Evolutionary conservation across 2,888 invertebrate species (phyloP), one percentile per base, ranked within the genome.

Genomic region (Heliconius ethilla): DNA sequence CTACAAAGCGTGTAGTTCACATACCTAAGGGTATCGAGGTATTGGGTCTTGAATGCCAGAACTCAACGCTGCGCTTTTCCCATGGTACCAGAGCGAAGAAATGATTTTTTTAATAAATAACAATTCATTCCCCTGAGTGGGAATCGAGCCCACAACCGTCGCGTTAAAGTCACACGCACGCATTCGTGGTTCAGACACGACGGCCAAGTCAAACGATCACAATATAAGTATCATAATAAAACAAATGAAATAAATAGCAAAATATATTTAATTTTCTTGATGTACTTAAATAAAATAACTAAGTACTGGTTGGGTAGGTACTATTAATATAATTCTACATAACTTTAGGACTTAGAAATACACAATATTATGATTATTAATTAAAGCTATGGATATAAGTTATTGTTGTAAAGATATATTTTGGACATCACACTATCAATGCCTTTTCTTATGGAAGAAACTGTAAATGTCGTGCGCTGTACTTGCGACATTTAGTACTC

Each of bases 401-500:
- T 29, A 15, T 65, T 18, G 2, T 33, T 40, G 18, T 7, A 70
- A 27, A 70, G 18, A 70, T 25, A 13, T 70, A 9, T 25, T 45
- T 40, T 15, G 25, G 25, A 33, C 15, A 22, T 7, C 22, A n/a
- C 51, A 65, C 22, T 63, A 59, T 75, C 74, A 81, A 72, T 84
- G 79, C 74, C 81, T 82, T 73, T 81, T 82, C 66, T 79, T 81
- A 69, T 78, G 81, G 62, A 84, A 78, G 10, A 78, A 76, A 33
- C 82, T 85, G 77, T 83, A 85, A n/a, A 90, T 83, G 76, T 91
- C 89, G 79, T 90, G 86, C 0, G 85, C 87, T n/a, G 89, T 88
- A 77, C 83, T 87, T 25, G 88, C 89, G 74, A 89, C 83, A 80
- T 88, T 88, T 55, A 90, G 78, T 29, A 86, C 88, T n/a, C 87